Evolutionary conservation across 2,113 vertebrate genomes (phyloP).

Genomic region (Erpornis zantholeuca): DNA sequence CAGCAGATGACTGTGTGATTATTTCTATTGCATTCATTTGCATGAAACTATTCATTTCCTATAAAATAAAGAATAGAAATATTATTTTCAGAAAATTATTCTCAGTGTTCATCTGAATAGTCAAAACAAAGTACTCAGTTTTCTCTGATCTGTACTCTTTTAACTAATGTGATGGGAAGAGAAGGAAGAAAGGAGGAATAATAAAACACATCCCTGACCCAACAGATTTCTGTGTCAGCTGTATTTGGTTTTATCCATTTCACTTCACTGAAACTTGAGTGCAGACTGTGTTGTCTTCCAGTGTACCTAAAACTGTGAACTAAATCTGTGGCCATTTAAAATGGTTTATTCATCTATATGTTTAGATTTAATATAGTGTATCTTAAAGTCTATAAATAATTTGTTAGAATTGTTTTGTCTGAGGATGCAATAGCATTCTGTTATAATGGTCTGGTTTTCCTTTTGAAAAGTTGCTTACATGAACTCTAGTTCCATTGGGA

Average conservation of each 20-base stretch:
- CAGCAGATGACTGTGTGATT: not conserved
- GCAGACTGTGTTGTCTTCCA: not conserved
- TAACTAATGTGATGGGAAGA: not conserved
- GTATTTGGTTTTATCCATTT: not conserved
- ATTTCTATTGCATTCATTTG: not conserved
- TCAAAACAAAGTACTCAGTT: not conserved
- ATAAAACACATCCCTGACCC: not conserved
- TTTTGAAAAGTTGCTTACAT: not conserved
- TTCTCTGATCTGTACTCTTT: not conserved
- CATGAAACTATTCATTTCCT: not conserved
- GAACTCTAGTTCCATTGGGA: not conserved
- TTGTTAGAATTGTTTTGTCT: not conserved
- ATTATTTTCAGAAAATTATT: not conserved
- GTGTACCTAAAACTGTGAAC: not conserved
- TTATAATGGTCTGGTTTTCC: not conserved
- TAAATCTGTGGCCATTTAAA: not conserved
- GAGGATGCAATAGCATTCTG: not conserved
- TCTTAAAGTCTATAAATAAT: not conserved
- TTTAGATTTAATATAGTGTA: not conserved
- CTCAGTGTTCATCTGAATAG: not conserved
- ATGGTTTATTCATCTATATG: not conserved
- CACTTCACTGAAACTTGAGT: not conserved
- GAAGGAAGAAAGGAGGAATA: not conserved
- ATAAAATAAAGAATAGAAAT: not conserved
- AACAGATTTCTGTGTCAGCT: not conserved